Evolutionary conservation across 2,113 vertebrate genomes (phyloP), one percentile per base, ranked within the genome.

Genomic region (Phaetusa simplex): DNA sequence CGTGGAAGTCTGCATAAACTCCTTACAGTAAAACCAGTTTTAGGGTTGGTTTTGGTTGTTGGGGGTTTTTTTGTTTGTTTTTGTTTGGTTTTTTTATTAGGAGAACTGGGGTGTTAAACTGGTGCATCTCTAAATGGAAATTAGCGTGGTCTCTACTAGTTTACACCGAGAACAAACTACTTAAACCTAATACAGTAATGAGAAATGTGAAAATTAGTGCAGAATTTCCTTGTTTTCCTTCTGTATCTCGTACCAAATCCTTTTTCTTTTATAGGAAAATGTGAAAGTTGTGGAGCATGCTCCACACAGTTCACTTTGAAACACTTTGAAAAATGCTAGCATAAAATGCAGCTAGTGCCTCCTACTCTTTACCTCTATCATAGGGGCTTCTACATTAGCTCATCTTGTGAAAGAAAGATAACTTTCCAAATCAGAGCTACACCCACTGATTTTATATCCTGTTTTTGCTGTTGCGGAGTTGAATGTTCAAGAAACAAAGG

Each of bases 131-230:
- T 20, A 62, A 34, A 32, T 38, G 16, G 61, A 88, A 59, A 55
- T 78, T 16, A 7, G 17, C 2, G 0, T 53, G 6, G 5, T 50
- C 27, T 13, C 18, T 36, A 3, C 6, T n/a, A 8, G 5, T 40
- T 85, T 65, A 34, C 11, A 4, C n/a, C 0, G 10, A n/a, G 49
- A 73, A 36, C 6, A 40, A 69, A 16, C 18, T 49, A 3, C 19
- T 56, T 20, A 38, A 66, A 30, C 49, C 22, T 78, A 23, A 52
- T 21, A 27, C 15, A 32, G 27, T 27, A 70, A n/a, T 6, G 38
- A 73, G 30, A 49, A 82, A 40, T 21, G 20, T 9, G 8, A 12
- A 20, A 45, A 15, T 79, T 59, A 5, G 9, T 14, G 34, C 0
- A 8, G 52, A 29, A n/a, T 59, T 74, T 49, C 45, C 34, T 24